These are phyloP conservation scores for Timema podura DNA, from an alignment of 2,888 invertebrate species.

Conservation along the genomic window DNA sequence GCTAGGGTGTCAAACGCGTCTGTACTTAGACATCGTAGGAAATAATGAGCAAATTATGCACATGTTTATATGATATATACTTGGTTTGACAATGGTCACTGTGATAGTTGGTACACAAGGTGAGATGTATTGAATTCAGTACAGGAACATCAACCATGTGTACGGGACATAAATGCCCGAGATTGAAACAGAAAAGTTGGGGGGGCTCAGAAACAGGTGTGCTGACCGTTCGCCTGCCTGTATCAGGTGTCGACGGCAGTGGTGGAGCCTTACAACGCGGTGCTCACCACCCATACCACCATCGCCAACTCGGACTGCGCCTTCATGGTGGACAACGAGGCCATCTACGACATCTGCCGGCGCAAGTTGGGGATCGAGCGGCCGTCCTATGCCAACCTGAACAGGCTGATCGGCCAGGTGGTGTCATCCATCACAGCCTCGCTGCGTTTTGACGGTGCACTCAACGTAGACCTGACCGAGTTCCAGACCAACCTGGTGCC, in stretches of 20 bases:
- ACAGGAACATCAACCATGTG: too few relatives aligned
- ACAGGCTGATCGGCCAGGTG: conserved; percentile 64
- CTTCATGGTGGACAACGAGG: conserved; percentile 44
- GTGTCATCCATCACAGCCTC: conserved; percentile 44
- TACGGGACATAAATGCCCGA: too few relatives aligned
- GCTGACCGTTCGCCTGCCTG: not conserved
- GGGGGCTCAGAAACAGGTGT: too few relatives aligned
- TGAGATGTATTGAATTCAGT: too few relatives aligned
- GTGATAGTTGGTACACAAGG: too few relatives aligned
- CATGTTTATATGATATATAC: too few relatives aligned
- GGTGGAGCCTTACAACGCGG: conserved; percentile 45
- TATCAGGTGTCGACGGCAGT: conserved; percentile 45
- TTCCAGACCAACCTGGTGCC: conserved; percentile 50
- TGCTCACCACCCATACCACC: conserved; percentile 43
- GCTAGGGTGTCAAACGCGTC: too few relatives aligned
- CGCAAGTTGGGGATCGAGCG: conserved; percentile 52
- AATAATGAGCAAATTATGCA: too few relatives aligned
- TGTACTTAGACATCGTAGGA: too few relatives aligned
- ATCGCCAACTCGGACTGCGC: conserved; percentile 42
- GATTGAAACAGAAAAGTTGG: too few relatives aligned
- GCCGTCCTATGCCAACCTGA: conserved; percentile 55
- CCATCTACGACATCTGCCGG: conserved; percentile 48
- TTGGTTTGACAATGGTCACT: not conserved
- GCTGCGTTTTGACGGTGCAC: conserved; percentile 49
- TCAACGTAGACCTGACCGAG: conserved; percentile 52